Evolutionary conservation across 1,140 invertebrate species (phyloP).

Genomic region (Drosophila setifemur): DNA sequence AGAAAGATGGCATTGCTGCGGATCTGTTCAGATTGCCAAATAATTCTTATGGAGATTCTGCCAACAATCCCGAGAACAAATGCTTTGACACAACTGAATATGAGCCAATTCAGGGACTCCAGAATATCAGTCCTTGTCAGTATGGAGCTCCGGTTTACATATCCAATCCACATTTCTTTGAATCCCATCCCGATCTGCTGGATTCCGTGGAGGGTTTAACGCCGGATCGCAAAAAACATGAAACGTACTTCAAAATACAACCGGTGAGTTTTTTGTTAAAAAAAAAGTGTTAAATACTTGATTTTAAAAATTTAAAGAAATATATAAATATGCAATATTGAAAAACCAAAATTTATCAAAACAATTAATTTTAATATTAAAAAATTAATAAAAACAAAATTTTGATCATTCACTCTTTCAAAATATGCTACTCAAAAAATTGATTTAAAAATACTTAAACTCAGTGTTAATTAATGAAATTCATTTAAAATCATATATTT

Average conservation of each 20-base stretch:
- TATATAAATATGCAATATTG: too few species aligned
- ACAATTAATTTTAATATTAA: too few species aligned
- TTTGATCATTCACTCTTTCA: too few species aligned
- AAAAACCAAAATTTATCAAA: too few species aligned
- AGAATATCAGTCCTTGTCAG: slow-evolving; percentile 93
- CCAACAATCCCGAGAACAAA: slow-evolving; percentile 88
- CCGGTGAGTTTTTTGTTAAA: slow-evolving; percentile 85
- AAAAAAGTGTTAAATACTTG: too few species aligned
- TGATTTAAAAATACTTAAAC: too few species aligned
- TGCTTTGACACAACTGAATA: slow-evolving; percentile 90
- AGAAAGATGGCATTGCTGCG: slow-evolving; percentile 87
- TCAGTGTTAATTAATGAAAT: too few species aligned
- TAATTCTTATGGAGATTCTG: slow-evolving; percentile 87
- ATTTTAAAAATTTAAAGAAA: slow-evolving; percentile 57
- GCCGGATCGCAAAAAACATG: slow-evolving; percentile 88
- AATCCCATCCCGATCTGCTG: slow-evolving; percentile 89
- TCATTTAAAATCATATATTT: not conserved
- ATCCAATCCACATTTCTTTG: slow-evolving; percentile 94
- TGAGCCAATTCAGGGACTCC: slow-evolving; percentile 89
- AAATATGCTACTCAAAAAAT: too few species aligned
- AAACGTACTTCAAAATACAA: slow-evolving; percentile 93
- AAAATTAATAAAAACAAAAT: too few species aligned
- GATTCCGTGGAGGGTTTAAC: slow-evolving; percentile 89
- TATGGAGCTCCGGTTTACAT: slow-evolving; percentile 93
- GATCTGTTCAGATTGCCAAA: slow-evolving; percentile 89